These are phyloP conservation scores for Plecotus auritus DNA, from an alignment of 2,113 vertebrate genomes.

Conservation along the genomic window DNA sequence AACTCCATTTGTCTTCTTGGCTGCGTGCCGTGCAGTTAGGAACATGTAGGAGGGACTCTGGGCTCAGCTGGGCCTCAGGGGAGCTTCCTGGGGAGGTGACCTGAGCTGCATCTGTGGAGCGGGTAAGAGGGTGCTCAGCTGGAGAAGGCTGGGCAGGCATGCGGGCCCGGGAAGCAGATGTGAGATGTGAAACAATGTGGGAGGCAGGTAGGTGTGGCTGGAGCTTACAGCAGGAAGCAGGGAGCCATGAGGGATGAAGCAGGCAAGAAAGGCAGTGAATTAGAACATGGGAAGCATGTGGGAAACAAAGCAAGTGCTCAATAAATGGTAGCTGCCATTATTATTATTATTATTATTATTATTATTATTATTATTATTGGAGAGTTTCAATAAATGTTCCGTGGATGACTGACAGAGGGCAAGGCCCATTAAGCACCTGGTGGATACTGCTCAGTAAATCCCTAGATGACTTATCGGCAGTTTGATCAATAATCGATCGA, in stretches of 20 bases:
- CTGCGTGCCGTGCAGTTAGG: background rate
- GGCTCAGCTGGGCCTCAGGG: background rate
- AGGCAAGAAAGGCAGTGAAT: background rate
- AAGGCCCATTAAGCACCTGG: slow-evolving; percentile 7
- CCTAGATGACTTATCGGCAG: slow-evolving; percentile 54
- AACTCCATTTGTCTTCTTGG: background rate
- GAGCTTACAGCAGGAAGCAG: background rate
- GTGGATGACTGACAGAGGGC: background rate
- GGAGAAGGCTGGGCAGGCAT: background rate
- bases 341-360: background rate
- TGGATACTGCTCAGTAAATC: slow-evolving; percentile 48
- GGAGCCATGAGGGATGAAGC: background rate
- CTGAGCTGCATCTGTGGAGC: background rate
- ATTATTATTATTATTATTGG: background rate
- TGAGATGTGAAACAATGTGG: background rate
- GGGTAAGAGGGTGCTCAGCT: background rate
- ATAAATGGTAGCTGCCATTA: background rate
- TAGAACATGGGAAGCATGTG: background rate
- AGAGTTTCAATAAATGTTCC: background rate
- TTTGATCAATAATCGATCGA: slow-evolving; percentile 59
- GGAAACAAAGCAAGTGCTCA: background rate
- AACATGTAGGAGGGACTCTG: background rate
- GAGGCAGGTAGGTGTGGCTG: background rate
- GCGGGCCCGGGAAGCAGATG: background rate
- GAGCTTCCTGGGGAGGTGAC: background rate